phyloP scores from a whole-genome alignment of 1,140 invertebrate genomes.

The Acromyrmex heyeri region DNA sequence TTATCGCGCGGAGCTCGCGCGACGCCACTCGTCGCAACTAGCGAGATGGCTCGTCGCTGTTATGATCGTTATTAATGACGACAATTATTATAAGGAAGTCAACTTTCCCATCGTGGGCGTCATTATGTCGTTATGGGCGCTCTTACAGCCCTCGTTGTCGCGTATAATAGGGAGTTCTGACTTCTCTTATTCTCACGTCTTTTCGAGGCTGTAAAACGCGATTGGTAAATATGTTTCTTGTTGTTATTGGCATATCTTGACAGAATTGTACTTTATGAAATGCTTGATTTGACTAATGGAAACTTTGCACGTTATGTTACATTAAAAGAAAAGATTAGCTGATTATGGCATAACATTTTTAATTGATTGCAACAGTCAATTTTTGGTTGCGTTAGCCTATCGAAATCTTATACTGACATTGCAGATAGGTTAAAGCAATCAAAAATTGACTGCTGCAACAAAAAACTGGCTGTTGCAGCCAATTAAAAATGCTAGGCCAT shows the following conservation, averaged over 20 bases:
- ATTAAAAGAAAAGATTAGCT: no score
- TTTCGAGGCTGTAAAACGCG: conserved; percentile 12
- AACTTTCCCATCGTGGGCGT: conserved; percentile 76
- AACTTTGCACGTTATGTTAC: not conserved
- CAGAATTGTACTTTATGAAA: conserved; percentile 9
- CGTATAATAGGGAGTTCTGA: conserved; percentile 73
- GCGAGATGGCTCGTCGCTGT: conserved; percentile 72
- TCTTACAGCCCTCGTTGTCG: conserved; percentile 70
- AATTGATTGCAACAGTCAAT: no score
- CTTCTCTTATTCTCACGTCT: conserved; percentile 47
- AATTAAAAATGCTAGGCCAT: no score
- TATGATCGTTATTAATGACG: conserved; percentile 78
- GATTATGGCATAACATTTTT: no score
- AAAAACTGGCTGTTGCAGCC: no score
- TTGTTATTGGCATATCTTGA: not conserved
- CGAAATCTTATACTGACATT: no score
- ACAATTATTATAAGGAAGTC: conserved; percentile 78
- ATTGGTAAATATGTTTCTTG: conserved; percentile 17
- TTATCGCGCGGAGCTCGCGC: conserved; percentile 83
- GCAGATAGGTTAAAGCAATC: no score
- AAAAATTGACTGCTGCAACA: no score
- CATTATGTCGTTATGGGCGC: conserved; percentile 73
- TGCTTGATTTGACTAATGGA: not conserved
- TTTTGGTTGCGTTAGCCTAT: no score
- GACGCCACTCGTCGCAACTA: conserved; percentile 29